Evolutionary conservation across 1,140 invertebrate species (phyloP).

Genomic region (Magallana angulata): DNA sequence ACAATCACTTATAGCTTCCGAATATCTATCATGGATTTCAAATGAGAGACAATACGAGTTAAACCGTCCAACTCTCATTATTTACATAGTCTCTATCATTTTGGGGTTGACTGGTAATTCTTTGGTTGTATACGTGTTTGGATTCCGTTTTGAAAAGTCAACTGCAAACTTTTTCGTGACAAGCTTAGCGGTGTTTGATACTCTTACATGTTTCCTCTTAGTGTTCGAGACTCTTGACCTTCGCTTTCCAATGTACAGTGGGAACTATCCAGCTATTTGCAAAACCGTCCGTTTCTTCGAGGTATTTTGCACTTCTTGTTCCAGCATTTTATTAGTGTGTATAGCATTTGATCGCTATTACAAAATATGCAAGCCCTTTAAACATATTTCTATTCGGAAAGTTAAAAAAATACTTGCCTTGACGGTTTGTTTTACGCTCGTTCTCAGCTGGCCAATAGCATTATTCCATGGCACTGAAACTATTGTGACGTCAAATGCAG

Average conservation of each 20-base stretch:
- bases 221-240: background rate
- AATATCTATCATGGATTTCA: constrained; percentile 6
- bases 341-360: constrained; percentile 56
- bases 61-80: background rate
- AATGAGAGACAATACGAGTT: constrained; percentile 31
- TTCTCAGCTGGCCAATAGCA: constrained; percentile 32
- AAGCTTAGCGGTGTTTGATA: background rate
- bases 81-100: background rate
- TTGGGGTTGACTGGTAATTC: background rate
- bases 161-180: background rate
- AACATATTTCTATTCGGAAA: constrained; percentile 44
- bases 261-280: constrained; percentile 42
- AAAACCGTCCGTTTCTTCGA: constrained; percentile 46
- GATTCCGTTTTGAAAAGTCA: background rate
- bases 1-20: background rate
- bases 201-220: background rate
- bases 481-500: background rate
- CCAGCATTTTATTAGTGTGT: constrained; percentile 44
- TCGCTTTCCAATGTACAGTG: constrained; percentile 31
- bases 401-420: constrained; percentile 32
- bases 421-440: background rate
- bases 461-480: constrained; percentile 47
- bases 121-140: constrained; percentile 21
- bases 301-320: constrained; percentile 16
- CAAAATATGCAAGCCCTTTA: constrained; percentile 54